Percentiles rank a stretch among this genome's conserved stretches.
Conservation (phyloP, 2,888 invertebrate species). For the Platynereis dumerilii region DNA sequence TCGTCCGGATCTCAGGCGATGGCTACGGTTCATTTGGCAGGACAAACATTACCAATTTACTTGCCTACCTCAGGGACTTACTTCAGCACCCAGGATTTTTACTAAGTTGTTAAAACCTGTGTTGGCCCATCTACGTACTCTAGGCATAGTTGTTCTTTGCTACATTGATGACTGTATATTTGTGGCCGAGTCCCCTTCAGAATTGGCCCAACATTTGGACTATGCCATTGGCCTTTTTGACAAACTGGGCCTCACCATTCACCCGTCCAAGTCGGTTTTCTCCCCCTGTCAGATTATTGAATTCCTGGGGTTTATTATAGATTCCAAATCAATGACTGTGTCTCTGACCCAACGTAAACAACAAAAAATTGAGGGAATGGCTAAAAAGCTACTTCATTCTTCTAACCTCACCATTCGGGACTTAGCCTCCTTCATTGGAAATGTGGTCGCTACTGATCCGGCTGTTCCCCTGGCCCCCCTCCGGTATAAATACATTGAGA, state of each 20-base stretch:
- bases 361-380: not conserved
- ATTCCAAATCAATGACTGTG: not conserved
- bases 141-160: constrained; percentile 21
- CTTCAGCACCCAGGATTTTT: constrained; percentile 33
- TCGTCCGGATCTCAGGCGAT: constrained; percentile 18
- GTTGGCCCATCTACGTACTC: constrained; percentile 27
- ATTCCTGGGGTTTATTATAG: constrained; percentile 33
- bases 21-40: constrained; percentile 33
- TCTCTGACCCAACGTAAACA: constrained; percentile 27
- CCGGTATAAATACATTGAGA: constrained; percentile 12
- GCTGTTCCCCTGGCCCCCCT: constrained; percentile 7
- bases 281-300: constrained; percentile 21
- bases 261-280: constrained; percentile 29
- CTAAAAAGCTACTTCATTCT: not conserved
- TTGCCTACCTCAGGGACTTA: constrained; percentile 33
- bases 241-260: constrained; percentile 25
- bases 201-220: constrained; percentile 11
- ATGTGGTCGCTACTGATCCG: constrained; percentile 8
- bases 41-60: constrained; percentile 30
- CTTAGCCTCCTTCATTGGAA: constrained; percentile 6
- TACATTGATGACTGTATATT: constrained; percentile 39
- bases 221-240: constrained; percentile 21
- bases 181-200: constrained; percentile 7
- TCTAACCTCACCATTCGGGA: constrained; percentile 10
- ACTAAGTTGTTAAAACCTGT: constrained; percentile 39